phyloP scores from a whole-genome alignment of 2,888 invertebrate species.

The Serripes groenlandicus region DNA sequence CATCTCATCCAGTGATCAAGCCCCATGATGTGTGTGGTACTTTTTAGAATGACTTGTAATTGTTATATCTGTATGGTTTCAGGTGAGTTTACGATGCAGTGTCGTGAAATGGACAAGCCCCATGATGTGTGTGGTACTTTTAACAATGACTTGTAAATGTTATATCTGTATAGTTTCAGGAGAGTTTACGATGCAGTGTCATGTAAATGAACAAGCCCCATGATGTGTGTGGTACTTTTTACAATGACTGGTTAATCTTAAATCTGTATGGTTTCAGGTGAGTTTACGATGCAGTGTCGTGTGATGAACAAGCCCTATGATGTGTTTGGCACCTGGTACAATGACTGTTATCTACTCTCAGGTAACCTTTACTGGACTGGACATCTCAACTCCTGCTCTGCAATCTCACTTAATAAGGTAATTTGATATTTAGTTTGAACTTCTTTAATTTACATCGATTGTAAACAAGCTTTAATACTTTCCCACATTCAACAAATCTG shows the following conservation, averaged over 20 bases:
- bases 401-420: conserved; percentile 92
- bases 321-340: conserved; percentile 96
- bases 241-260: too few relatives aligned
- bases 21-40: too few relatives aligned
- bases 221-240: too few relatives aligned
- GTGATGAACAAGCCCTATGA: conserved; percentile 95
- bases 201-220: too few relatives aligned
- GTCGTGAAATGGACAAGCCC: conserved; percentile 91
- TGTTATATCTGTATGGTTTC: too few relatives aligned
- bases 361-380: conserved; percentile 94
- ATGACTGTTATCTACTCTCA: conserved; percentile 92
- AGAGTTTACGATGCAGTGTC: too few relatives aligned
- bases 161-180: too few relatives aligned
- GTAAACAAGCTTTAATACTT: too few relatives aligned
- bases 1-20: too few relatives aligned
- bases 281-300: conserved; percentile 88
- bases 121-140: conserved; percentile 96
- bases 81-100: conserved; percentile 89
- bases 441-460: too few relatives aligned
- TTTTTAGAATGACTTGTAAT: too few relatives aligned
- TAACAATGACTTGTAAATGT: conserved; percentile 95
- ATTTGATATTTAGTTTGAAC: neutral
- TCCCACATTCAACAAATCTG: too few relatives aligned
- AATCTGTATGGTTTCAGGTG: conserved; percentile 89
- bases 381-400: conserved; percentile 89